These are phyloP conservation scores for Morelia viridis DNA, from an alignment of 2,797 vertebrate species.

Conservation along the genomic window DNA sequence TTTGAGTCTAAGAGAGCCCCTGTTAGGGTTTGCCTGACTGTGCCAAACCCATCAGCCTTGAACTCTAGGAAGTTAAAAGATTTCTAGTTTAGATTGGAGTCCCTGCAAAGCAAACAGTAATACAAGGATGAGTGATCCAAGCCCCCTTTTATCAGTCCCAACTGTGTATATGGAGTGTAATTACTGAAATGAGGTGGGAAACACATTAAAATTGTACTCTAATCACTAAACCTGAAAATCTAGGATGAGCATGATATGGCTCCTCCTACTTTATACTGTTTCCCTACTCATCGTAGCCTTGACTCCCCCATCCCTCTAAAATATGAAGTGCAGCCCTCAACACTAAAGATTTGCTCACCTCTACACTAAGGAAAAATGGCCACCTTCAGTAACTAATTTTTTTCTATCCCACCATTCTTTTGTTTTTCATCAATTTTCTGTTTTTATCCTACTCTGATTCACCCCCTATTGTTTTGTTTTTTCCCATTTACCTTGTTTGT, in stretches of 20 bases:
- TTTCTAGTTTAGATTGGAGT: background rate
- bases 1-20: background rate
- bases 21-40: background rate
- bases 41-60: background rate
- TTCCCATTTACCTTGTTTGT: slow-evolving; percentile 16
- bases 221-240: too few species aligned
- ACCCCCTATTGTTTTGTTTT: slow-evolving; percentile 6
- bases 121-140: too few species aligned
- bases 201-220: too few species aligned
- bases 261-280: background rate
- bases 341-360: background rate
- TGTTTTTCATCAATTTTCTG: background rate
- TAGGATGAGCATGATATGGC: background rate
- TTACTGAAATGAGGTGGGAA: too few species aligned
- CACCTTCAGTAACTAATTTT: rapidly evolving
- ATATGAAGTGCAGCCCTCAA: background rate
- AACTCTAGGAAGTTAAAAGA: background rate
- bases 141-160: too few species aligned
- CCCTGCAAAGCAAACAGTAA: background rate
- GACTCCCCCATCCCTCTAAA: background rate
- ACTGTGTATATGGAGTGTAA: too few species aligned
- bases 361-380: background rate
- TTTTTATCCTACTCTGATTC: background rate
- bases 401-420: background rate
- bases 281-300: background rate